phyloP scores from a whole-genome alignment of 2,888 invertebrate genomes.

The Polietes domitor region DNA sequence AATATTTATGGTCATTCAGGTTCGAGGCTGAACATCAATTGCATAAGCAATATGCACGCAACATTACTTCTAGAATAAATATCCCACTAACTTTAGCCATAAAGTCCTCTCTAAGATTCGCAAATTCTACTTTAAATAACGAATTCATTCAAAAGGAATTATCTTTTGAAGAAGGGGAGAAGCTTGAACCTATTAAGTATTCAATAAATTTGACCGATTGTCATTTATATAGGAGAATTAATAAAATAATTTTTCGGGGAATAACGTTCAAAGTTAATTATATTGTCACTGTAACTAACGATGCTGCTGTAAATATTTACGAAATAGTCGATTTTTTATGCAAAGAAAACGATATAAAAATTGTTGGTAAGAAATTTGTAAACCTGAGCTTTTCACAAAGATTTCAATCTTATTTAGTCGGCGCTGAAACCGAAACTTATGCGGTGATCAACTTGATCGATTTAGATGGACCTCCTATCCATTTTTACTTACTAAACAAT shows the following conservation, averaged over 20 bases:
- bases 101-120: conserved; percentile 51
- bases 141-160: conserved; percentile 49
- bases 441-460: conserved; percentile 32
- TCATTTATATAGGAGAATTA: conserved; percentile 51
- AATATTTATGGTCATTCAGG: conserved; percentile 51
- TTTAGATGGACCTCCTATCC: conserved; percentile 42
- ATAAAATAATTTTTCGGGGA: conserved; percentile 49
- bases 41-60: conserved; percentile 53
- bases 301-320: conserved; percentile 44
- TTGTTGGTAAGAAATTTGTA: conserved; percentile 48
- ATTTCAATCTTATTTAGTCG: conserved; percentile 55
- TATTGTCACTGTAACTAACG: conserved; percentile 50
- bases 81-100: conserved; percentile 49
- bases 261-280: conserved; percentile 49
- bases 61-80: conserved; percentile 55
- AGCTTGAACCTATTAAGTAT: conserved; percentile 45
- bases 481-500: conserved; percentile 52
- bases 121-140: conserved; percentile 54
- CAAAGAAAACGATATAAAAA: conserved; percentile 51
- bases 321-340: conserved; percentile 50
- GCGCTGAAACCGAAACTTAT: conserved; percentile 49
- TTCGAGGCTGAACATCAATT: conserved; percentile 53
- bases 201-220: conserved; percentile 48
- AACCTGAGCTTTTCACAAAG: conserved; percentile 47
- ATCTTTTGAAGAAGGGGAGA: conserved; percentile 39